Evolutionary conservation across 2,888 invertebrate species (phyloP).

Genomic region (Seira musarum): DNA sequence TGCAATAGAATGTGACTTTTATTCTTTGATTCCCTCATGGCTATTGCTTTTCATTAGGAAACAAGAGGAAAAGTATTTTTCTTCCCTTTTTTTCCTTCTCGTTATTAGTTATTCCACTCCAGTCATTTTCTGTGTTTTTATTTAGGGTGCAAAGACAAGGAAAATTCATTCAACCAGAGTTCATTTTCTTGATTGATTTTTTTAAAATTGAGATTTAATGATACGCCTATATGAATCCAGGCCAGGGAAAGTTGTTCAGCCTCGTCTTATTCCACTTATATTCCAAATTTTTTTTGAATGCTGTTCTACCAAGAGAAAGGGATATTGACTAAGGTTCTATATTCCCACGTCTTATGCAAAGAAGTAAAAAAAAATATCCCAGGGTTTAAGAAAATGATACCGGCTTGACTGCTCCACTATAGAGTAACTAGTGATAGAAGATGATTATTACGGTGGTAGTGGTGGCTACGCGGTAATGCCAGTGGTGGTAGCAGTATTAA

Average conservation of each 20-base stretch:
- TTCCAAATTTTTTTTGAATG: neutral
- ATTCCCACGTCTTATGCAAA: neutral
- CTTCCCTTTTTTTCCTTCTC: neutral
- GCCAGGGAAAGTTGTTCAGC: neutral
- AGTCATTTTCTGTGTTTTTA: slow-evolving; percentile 14
- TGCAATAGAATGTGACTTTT: slow-evolving; percentile 2
- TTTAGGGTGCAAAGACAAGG: slow-evolving; percentile 34
- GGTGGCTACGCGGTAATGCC: too few species aligned
- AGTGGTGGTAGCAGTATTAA: slow-evolving; percentile 16
- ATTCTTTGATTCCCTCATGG: slow-evolving; percentile 1
- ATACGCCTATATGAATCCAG: slow-evolving; percentile 22
- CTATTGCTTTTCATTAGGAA: slow-evolving; percentile 6
- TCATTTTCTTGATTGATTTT: slow-evolving; percentile 60
- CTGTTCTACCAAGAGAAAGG: neutral
- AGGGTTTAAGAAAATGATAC: slow-evolving; percentile 14
- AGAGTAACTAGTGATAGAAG: neutral
- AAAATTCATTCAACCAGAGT: slow-evolving; percentile 50
- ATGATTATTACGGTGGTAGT: slow-evolving; percentile 14
- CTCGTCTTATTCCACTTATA: too few species aligned
- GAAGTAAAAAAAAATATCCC: neutral
- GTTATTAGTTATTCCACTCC: neutral
- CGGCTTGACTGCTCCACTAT: neutral
- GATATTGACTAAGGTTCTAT: neutral
- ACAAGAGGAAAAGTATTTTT: neutral
- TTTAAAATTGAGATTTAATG: slow-evolving; percentile 61